Evolutionary conservation across 2,888 invertebrate genomes (phyloP).

Genomic region (Cephalotes varians): DNA sequence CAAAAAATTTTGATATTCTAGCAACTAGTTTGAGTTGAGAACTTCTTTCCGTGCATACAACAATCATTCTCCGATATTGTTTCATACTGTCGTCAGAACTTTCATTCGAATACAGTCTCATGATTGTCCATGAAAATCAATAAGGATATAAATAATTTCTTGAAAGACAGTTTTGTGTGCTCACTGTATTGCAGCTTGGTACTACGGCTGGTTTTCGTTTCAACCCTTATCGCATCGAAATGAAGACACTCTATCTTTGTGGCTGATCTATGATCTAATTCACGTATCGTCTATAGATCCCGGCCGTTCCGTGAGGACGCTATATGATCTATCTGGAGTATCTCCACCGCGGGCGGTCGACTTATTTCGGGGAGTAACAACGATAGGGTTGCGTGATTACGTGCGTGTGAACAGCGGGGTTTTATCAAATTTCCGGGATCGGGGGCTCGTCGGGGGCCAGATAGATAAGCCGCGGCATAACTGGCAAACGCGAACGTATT

Average conservation of each 20-base stretch:
- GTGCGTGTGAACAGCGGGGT: constrained; percentile 50
- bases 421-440: constrained; percentile 57
- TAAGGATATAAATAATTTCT: not conserved
- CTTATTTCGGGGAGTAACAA: constrained; percentile 66
- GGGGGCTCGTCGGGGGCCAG: not conserved
- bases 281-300: constrained; percentile 34
- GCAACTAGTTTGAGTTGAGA: too few relatives aligned
- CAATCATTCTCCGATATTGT: not conserved
- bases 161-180: not conserved
- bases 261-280: constrained; percentile 37
- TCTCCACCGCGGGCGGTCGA: constrained; percentile 58
- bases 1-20: too few relatives aligned
- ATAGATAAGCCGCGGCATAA: constrained; percentile 58
- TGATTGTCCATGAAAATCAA: not conserved
- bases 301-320: constrained; percentile 24
- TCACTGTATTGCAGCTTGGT: not conserved
- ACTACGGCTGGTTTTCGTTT: not conserved
- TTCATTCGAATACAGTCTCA: not conserved
- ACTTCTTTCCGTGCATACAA: too few relatives aligned
- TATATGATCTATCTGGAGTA: constrained; percentile 57
- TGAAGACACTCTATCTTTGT: constrained; percentile 22
- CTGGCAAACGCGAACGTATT: constrained; percentile 38
- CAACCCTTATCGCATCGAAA: not conserved
- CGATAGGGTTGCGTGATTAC: constrained; percentile 68
- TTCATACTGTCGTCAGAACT: not conserved